A percentile compares a stretch with the other conserved stretches of the same genome.
phyloP scores from a whole-genome alignment of 2,888 invertebrate species.

The Drosophila mayaguana region DNA sequence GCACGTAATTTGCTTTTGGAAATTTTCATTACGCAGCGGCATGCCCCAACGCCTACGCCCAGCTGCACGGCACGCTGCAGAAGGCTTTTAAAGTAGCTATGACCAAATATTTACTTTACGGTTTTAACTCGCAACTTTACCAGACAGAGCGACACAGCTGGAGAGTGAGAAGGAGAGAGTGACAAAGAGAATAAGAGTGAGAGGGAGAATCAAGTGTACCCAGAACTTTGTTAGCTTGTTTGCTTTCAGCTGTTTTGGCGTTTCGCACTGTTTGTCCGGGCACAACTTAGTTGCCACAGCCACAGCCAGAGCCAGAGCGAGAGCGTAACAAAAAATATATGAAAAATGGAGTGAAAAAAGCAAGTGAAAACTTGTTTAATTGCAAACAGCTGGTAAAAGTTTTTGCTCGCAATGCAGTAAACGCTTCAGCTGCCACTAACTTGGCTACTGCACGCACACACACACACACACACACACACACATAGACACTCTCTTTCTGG shows the following conservation, averaged over 20 bases:
- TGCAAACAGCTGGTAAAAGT: conserved; percentile 68
- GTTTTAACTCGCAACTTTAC: conserved; percentile 28
- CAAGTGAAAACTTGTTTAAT: conserved; percentile 68
- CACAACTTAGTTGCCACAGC: conserved; percentile 21
- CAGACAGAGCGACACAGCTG: conserved; percentile 6
- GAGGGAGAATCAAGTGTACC: conserved; percentile 25
- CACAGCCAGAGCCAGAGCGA: neutral
- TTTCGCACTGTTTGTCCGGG: conserved; percentile 12
- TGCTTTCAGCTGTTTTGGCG: conserved; percentile 42
- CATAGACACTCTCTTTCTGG: neutral
- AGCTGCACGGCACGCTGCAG: conserved; percentile 4
- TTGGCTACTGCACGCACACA: conserved; percentile 36
- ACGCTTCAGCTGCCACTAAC: conserved; percentile 50
- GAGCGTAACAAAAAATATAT: neutral
- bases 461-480: conserved; percentile 12
- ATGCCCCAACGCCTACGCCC: conserved; percentile 37
- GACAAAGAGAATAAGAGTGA: neutral
- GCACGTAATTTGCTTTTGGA: conserved; percentile 71
- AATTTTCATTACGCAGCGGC: conserved; percentile 64
- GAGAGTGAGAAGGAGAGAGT: neutral
- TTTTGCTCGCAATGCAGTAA: conserved; percentile 57
- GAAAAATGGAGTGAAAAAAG: neutral
- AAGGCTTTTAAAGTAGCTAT: conserved; percentile 44
- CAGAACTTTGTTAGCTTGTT: conserved; percentile 47
- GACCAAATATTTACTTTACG: conserved; percentile 47